These are phyloP conservation scores for Liodrosophila aerea DNA, from an alignment of 2,888 invertebrate genomes.

Conservation along the genomic window DNA sequence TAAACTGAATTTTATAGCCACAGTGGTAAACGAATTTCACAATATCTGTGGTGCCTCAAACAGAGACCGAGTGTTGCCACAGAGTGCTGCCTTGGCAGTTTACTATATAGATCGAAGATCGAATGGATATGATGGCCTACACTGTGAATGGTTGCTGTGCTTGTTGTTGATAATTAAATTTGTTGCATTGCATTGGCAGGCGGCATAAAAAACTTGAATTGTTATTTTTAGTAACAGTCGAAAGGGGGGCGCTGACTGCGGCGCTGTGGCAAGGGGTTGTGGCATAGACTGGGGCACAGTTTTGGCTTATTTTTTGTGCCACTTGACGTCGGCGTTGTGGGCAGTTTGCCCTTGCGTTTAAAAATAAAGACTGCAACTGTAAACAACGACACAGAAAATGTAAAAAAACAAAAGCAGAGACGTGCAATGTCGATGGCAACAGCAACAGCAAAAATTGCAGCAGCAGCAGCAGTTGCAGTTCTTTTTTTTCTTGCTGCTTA, in stretches of 20 bases:
- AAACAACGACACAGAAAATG: constrained; percentile 43
- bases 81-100: no score
- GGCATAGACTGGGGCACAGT: constrained; percentile 48
- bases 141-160: constrained; percentile 21
- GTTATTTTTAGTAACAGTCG: constrained; percentile 55
- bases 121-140: constrained; percentile 40
- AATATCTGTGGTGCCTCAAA: constrained; percentile 30
- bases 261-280: background rate
- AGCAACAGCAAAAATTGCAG: constrained; percentile 9
- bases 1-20: constrained; percentile 39
- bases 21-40: constrained; percentile 34
- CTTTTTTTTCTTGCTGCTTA: constrained; percentile 32
- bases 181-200: constrained; percentile 42
- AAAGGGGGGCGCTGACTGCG: background rate
- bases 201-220: constrained; percentile 51
- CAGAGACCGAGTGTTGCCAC: constrained; percentile 22
- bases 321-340: constrained; percentile 56
- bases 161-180: constrained; percentile 65
- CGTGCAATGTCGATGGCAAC: constrained; percentile 27
- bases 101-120: constrained; percentile 14
- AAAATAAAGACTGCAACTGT: constrained; percentile 65
- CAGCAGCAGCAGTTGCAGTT: constrained; percentile 27
- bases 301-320: constrained; percentile 37
- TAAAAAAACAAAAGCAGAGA: constrained; percentile 17
- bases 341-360: constrained; percentile 75